Evolutionary conservation across 2,888 invertebrate genomes (phyloP), one percentile per base, ranked within the genome.

Genomic region (Malthinus seriepunctatus): DNA sequence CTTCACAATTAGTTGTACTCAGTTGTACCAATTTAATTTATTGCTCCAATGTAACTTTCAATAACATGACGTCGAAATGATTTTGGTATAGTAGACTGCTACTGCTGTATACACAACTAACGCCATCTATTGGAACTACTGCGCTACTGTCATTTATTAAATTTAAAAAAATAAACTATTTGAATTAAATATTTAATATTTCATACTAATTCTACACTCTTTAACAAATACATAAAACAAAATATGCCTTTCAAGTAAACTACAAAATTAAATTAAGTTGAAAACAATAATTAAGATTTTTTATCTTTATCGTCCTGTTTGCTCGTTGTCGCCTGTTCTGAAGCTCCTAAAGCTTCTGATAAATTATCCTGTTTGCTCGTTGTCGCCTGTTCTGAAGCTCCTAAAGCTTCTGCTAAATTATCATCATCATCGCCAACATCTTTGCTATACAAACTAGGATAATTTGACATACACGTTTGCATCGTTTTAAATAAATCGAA

Each of bases 401-500:
- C 66, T 34, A 67, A 63, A 1, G 73, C 74, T 8, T 74, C 73
- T 32, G 74, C 73, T n/a, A 78, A 78, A 11, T 85, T 23, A 23
- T 23, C 80, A 34, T 84, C 85, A 60, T 86, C 87, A 56, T 85
- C 84, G 37, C 84, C 84, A n/a, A 85, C 82, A 50, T 86, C 84
- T 75, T 88, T 87, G 72, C 88, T 88, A 75, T 96, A 96, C 23
- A 96, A 82, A 15, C 89, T 86, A 4, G 96, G 96, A 81, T 89
- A 96, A 65, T 88, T 81, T 39, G 88, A 81, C 90, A 97, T 95
- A 76, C 97, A 97, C 32, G 86, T 84, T 75, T 94, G 93, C 95
- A 97, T 96, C 50, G 86, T 86, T 74, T 89, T 89, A 79, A 97
- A 97, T 68, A 89, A 86, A 63, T 95, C 92, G 73, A 90, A 91